Conservation (phyloP, 2,113 vertebrate species). For the Semnornis frantzii region DNA sequence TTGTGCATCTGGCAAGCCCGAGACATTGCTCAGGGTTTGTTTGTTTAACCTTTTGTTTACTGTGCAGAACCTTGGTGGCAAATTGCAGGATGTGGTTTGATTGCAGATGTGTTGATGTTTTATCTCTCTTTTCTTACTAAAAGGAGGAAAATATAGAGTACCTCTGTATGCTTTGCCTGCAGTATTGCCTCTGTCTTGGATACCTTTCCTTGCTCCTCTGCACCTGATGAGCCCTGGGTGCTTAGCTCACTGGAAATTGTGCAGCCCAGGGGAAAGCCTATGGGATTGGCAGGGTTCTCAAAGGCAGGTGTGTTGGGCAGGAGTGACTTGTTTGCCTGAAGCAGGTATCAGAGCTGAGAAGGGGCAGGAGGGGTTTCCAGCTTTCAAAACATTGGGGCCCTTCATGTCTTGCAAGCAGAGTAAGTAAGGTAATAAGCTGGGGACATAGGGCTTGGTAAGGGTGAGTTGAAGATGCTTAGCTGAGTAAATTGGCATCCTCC, state of each 20-base stretch:
- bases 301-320: not conserved
- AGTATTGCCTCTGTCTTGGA: not conserved
- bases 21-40: constrained; percentile 1
- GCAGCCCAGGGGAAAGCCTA: not conserved
- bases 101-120: not conserved
- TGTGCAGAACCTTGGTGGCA: constrained; percentile 14
- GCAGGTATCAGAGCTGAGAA: not conserved
- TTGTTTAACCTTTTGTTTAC: constrained; percentile 72
- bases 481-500: not conserved
- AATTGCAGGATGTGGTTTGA: constrained; percentile 27
- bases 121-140: not conserved
- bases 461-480: not conserved
- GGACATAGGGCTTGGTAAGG: not conserved
- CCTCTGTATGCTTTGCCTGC: not conserved
- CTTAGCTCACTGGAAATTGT: accelerated
- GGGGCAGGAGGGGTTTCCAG: not conserved
- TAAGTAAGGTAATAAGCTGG: not conserved
- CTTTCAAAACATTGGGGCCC: not conserved
- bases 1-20: constrained; percentile 43
- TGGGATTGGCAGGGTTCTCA: not conserved
- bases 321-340: not conserved
- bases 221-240: not conserved
- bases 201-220: not conserved
- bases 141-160: not conserved
- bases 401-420: not conserved